phyloP scores from a whole-genome alignment of 2,888 invertebrate genomes.

The Cremastobaeus sp. region DNA sequence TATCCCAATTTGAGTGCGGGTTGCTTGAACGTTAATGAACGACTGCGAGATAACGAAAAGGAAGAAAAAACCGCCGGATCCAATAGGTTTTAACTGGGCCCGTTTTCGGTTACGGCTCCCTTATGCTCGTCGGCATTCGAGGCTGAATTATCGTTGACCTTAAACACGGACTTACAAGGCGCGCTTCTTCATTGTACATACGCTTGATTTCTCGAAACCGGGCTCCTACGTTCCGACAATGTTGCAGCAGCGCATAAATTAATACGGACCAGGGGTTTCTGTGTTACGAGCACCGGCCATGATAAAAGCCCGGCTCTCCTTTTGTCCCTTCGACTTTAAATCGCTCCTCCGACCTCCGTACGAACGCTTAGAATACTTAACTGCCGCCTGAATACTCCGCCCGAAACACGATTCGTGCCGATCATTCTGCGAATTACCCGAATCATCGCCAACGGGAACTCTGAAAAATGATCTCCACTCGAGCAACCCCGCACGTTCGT shows the following conservation, averaged over 20 bases:
- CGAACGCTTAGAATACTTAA: conserved; percentile 64
- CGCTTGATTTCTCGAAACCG: conserved; percentile 52
- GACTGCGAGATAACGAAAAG: conserved; percentile 28
- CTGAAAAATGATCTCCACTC: no score
- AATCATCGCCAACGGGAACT: no score
- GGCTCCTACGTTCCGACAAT: conserved; percentile 68
- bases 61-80: conserved; percentile 65
- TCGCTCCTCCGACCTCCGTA: conserved; percentile 57
- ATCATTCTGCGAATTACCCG: conserved; percentile 21
- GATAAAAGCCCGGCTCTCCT: conserved; percentile 62
- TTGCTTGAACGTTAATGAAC: conserved; percentile 28
- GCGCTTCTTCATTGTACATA: conserved; percentile 64
- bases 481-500: no score
- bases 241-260: conserved; percentile 75
- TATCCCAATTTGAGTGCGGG: not conserved
- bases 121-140: conserved; percentile 69
- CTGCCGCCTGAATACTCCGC: conserved; percentile 52
- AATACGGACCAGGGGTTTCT: conserved; percentile 71
- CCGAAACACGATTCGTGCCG: conserved; percentile 1
- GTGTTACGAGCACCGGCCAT: conserved; percentile 66
- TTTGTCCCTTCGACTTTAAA: conserved; percentile 48
- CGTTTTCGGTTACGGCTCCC: conserved; percentile 66
- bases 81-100: conserved; percentile 69
- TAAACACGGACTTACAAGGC: conserved; percentile 72
- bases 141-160: conserved; percentile 75